Conservation (phyloP, 2,888 invertebrate genomes). For the Dyspetes luteomarginatus region DNA sequence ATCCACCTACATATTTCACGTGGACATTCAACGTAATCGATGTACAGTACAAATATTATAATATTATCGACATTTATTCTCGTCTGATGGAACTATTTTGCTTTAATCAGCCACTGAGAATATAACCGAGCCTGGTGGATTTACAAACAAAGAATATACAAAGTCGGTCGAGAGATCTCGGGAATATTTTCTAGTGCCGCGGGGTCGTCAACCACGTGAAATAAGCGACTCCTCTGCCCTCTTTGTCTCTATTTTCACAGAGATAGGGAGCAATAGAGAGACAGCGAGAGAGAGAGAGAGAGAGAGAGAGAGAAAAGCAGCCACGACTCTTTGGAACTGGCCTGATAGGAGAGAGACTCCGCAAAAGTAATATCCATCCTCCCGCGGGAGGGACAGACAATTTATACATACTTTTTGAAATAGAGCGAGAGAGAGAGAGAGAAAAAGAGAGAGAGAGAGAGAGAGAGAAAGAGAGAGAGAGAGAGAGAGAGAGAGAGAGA, state of each 20-base stretch:
- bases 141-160: background rate
- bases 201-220: background rate
- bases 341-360: conserved; percentile 6
- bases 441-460: background rate
- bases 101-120: background rate
- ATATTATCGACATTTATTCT: too few species aligned
- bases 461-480: background rate
- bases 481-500: background rate
- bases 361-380: conserved; percentile 51
- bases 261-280: background rate
- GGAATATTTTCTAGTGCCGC: conserved; percentile 14
- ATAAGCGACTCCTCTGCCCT: background rate
- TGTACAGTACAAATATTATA: too few species aligned
- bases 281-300: background rate
- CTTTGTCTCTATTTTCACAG: background rate
- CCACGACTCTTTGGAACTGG: background rate
- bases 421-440: background rate
- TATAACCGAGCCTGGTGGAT: background rate
- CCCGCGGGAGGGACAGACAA: conserved; percentile 49
- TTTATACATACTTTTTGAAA: conserved; percentile 58
- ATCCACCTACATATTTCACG: too few species aligned
- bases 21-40: too few species aligned
- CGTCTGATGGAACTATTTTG: too few species aligned
- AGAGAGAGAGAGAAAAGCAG: background rate
- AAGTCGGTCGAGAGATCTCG: background rate